Evolutionary conservation across 2,888 invertebrate genomes (phyloP), one percentile per base, ranked within the genome.

Genomic region (Hirtodrosophila cameraria): DNA sequence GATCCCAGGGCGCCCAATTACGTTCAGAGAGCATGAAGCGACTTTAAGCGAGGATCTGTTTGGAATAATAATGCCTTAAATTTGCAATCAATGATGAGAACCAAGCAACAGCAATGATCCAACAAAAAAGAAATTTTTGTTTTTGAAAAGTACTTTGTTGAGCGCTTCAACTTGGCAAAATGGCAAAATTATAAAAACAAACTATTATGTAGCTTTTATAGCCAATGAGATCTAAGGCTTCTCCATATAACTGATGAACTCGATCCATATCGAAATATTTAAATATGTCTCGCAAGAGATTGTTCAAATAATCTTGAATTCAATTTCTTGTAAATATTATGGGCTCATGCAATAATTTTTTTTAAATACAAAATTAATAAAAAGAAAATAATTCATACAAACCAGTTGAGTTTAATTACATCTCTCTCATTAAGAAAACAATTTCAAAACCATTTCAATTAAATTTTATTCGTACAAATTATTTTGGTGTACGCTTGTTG

Each of bases 281-380:
- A 35, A 38, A 50, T 48, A 27, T 57, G 33, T 12, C 28, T 15
- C n/a, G n/a, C 28, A 30, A 31, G 41, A 36, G 41, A 57, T 50
- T 52, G 45, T 43, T 38, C 28, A 23, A 43, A 43, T 38, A 18
- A 33, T 25, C 31, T 25, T 48, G 5, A 68, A 69, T 36, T 35
- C 12, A 54, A 12, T 49, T 49, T 42, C 11, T 25, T 64, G 31
- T 60, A 58, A 25, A 62, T 49, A 67, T 16, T 38, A 31, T 33
- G 73, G 62, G 70, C 57, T 50, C 28, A 48, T 43, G 70, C 70
- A 70, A 71, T 69, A 60, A 8, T 42, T 65, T 35, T 54, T 62
- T 42, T 45, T 35, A 41, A 66, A 18, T 23, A 23, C 33, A 28
- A 61, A 66, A 61, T 61, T n/a, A n/a, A n/a, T n/a, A n/a, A 42